Base-by-base conservation (phyloP, 2,797 vertebrate species). In the Eremophila alpestris region DNA sequence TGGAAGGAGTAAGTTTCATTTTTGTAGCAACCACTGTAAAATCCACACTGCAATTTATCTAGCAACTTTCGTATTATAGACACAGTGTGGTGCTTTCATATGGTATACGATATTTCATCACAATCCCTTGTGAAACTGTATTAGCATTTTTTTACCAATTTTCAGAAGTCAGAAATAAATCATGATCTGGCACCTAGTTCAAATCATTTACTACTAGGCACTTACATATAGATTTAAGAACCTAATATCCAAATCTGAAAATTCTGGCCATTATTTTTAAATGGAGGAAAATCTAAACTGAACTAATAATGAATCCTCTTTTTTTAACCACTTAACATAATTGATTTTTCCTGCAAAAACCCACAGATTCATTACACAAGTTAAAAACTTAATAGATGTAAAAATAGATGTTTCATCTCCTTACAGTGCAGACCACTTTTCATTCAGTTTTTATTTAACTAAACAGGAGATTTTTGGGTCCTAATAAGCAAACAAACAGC, bases 21-120 rank as follows among this genome's bases (percentile, higher is more conserved):
- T 97, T 92, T 96, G 95, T 97, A 97, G 90, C 83, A 96, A 97
- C 69, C 85, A 84, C 68, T 95, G 68, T 95, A 95, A 96, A 97
- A 77, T 75, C 97, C 95, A 97, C 89, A 90, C 89, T 90, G 89
- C 78, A 95, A 80, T 94, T 98, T 93, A 83, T 90, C 91, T 94
- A 90, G 83, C 84, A 97, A 96, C 78, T 96, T 93, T 90, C 96
- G 87, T 93, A 89, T 87, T 95, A 84, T 70, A 84, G 81, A 87
- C 65, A 67, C 45, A 93, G 94, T 7, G 43, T 38, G 60, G 48
- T 4, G 38, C 32, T 45, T 75, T 89, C 94, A 94, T 45, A 69
- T 32, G 71, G 62, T 92, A 30, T 71, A 95, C 91, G 54, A 20
- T 52, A 46, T 36, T 80, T 79, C 48, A 84, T 74, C 94, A 86